Evolutionary conservation across 1,140 invertebrate species (phyloP).

Genomic region (Trinorchestia longiramus): DNA sequence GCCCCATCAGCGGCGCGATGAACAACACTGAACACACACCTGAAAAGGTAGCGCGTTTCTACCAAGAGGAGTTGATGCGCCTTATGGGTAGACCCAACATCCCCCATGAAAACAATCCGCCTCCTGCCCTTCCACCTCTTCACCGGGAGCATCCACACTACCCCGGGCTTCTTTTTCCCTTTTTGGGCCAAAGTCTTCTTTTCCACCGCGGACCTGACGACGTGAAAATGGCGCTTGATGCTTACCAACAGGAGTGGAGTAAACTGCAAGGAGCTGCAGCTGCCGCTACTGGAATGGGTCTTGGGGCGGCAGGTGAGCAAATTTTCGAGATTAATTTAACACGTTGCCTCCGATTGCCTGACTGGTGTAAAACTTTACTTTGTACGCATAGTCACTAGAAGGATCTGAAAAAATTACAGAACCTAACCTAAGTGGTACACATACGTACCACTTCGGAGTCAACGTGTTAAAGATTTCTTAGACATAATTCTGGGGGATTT

Average conservation of each 20-base stretch:
- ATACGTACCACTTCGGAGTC: too few species aligned
- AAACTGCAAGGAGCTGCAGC: conserved; percentile 80
- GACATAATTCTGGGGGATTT: not conserved
- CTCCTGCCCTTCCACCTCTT: conserved; percentile 60
- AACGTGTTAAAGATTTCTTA: too few species aligned
- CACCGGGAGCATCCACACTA: conserved; percentile 65
- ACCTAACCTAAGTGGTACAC: too few species aligned
- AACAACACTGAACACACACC: conserved; percentile 74
- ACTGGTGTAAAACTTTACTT: too few species aligned
- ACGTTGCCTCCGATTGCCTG: too few species aligned
- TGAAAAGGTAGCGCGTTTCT: conserved; percentile 96
- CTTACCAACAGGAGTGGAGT: conserved; percentile 91
- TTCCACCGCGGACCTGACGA: conserved; percentile 79
- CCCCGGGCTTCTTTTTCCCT: conserved; percentile 64
- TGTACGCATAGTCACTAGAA: too few species aligned
- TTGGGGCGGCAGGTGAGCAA: conserved; percentile 68
- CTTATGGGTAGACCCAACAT: conserved; percentile 81
- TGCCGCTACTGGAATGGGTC: conserved; percentile 67
- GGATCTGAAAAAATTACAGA: too few species aligned
- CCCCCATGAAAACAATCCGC: conserved; percentile 71
- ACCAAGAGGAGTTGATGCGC: conserved; percentile 95
- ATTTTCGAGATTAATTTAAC: not conserved
- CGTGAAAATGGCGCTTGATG: conserved; percentile 88
- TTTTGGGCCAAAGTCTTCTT: conserved; percentile 64
- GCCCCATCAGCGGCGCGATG: not conserved